Percentiles rank a stretch among this genome's conserved stretches.
Evolutionary conservation across 1,140 invertebrate species (phyloP).

Genomic region (Drosophila jambulina): DNA sequence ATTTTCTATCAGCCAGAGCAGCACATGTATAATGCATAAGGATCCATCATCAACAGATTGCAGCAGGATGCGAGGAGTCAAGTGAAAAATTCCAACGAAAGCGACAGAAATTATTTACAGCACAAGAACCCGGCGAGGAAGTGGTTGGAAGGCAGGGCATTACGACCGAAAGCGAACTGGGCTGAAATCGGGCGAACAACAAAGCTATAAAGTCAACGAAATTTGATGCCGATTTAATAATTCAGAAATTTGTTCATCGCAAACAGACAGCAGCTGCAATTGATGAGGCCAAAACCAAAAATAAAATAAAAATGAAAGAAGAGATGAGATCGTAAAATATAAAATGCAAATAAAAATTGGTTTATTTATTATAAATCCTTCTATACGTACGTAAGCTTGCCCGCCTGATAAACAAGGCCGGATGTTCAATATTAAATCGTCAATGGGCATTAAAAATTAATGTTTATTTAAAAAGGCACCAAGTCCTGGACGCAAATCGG

Average conservation of each 20-base stretch:
- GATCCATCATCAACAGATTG: constrained; percentile 52
- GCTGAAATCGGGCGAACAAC: constrained; percentile 31
- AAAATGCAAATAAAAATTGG: constrained; percentile 43
- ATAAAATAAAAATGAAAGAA: constrained; percentile 17
- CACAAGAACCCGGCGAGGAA: constrained; percentile 1
- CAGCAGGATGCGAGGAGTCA: constrained; percentile 34
- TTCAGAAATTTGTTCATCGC: constrained; percentile 64
- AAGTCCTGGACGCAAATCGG: constrained; percentile 54
- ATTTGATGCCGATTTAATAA: constrained; percentile 69
- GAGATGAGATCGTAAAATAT: constrained; percentile 44
- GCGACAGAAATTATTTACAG: constrained; percentile 49
- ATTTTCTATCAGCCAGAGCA: constrained; percentile 47
- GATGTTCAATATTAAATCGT: constrained; percentile 63
- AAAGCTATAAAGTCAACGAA: constrained; percentile 55
- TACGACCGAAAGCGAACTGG: constrained; percentile 3
- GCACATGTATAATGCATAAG: constrained; percentile 48
- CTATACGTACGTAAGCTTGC: constrained; percentile 1
- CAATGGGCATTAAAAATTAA: constrained; percentile 68
- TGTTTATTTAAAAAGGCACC: constrained; percentile 72
- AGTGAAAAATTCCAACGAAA: constrained; percentile 48
- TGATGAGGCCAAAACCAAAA: constrained; percentile 55
- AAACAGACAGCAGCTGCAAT: constrained; percentile 71
- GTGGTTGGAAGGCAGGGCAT: background rate
- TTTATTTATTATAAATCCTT: constrained; percentile 35
- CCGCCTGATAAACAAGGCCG: constrained; percentile 45